Evolutionary conservation across 2,113 vertebrate species (phyloP).

Genomic region (Marmota monax): DNA sequence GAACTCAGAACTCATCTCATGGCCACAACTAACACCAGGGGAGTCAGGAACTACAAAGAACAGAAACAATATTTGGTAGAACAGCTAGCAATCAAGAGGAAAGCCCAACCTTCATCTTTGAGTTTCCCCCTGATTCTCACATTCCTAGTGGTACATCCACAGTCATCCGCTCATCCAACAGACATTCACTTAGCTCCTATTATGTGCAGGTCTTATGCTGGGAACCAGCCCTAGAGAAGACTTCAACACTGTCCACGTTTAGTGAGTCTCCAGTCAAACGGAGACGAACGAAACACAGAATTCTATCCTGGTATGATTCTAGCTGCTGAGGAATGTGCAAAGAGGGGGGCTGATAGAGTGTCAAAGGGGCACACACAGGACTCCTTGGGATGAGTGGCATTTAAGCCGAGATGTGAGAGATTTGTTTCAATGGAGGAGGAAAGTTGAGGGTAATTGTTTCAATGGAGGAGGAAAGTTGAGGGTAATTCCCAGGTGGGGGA

Average conservation of each 20-base stretch:
- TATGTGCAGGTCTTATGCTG: background rate
- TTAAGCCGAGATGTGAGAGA: background rate
- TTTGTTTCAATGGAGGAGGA: background rate
- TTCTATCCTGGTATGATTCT: background rate
- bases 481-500: background rate
- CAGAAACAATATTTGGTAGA: background rate
- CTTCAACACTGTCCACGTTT: too few species aligned
- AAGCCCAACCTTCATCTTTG: background rate
- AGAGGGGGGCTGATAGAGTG: background rate
- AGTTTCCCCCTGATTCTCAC: background rate
- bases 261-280: background rate
- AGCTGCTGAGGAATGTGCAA: background rate
- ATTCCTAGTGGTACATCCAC: background rate
- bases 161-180: background rate
- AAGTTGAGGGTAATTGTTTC: background rate
- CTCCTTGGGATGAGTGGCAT: background rate
- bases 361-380: background rate
- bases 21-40: background rate
- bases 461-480: accelerated
- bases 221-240: background rate
- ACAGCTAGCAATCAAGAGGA: background rate
- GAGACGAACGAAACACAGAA: background rate
- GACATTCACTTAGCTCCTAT: background rate
- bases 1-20: background rate
- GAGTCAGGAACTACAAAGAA: background rate